Evolutionary conservation across 2,888 invertebrate species (phyloP).

Genomic region (Cosmopolites sordidus): DNA sequence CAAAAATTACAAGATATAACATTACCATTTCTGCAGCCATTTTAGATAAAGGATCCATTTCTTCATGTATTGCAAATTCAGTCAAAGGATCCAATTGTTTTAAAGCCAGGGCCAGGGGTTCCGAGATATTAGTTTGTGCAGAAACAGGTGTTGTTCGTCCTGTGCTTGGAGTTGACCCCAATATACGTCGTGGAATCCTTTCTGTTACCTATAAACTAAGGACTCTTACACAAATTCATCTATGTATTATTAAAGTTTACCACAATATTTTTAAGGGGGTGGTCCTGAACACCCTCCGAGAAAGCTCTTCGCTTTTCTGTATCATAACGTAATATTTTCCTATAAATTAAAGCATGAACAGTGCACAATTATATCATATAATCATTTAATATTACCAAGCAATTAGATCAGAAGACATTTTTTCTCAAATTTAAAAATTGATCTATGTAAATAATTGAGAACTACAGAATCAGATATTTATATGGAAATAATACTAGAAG

Average conservation of each 20-base stretch:
- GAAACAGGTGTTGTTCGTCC: conserved; percentile 52
- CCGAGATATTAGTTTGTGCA: conserved; percentile 47
- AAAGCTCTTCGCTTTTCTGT: conserved; percentile 13
- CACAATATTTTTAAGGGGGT: conserved; percentile 56
- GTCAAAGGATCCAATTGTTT: conserved; percentile 73
- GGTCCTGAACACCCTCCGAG: conserved; percentile 45
- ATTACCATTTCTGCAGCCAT: conserved; percentile 55
- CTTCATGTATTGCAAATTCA: conserved; percentile 58
- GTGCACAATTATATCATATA: background rate
- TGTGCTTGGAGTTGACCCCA: conserved; percentile 50
- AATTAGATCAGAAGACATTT: background rate
- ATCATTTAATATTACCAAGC: background rate
- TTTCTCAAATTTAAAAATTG: background rate
- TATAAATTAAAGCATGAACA: conserved; percentile 19
- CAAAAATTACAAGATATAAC: background rate
- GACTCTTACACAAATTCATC: no score
- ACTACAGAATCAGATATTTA: no score
- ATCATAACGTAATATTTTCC: conserved; percentile 33
- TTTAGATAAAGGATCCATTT: conserved; percentile 62
- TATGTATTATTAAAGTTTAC: conserved; percentile 42
- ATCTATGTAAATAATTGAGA: no score
- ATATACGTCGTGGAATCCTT: conserved; percentile 51
- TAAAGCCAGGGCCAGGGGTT: conserved; percentile 56
- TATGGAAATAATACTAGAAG: no score
- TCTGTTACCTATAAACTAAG: conserved; percentile 52